Evolutionary conservation across 2,888 invertebrate species (phyloP), one percentile per base, ranked within the genome.

Genomic region (Drosophila histrio): DNA sequence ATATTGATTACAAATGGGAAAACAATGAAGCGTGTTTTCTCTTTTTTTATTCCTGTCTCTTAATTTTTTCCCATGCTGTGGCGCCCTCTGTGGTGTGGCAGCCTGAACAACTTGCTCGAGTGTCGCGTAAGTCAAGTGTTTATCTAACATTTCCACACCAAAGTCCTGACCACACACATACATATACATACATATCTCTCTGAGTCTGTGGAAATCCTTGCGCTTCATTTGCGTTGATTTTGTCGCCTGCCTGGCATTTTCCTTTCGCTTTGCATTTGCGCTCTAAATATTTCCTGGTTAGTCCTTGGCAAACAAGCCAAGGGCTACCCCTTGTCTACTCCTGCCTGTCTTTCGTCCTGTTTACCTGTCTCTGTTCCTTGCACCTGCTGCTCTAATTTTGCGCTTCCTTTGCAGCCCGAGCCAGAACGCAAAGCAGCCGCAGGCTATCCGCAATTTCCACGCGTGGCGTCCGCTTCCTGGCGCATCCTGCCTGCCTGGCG

Each of bases 191-290:
- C 30, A 13, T 22, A 36, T 24, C 17, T 11, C 6, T 38, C 11
- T 8, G 43, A 21, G 28, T 13, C 28, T 50, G 7, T 39, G 19
- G 11, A 32, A 72, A 80, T 78, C 68, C 60, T 87, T 87, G 63
- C 75, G 85, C 79, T 87, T 74, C 80, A 81, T 81, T 81, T 81
- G 64, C 81, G 87, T 66, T 85, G 80, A 84, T 80, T 84, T 83
- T 86, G 79, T 82, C 86, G 79, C 71, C 61, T 49, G 53, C 15
- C 43, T 41, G 34, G 7, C 15, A 26, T 49, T 61, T 74, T 66
- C 36, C 56, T 49, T 24, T 28, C 41, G 59, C 58, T 67, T 63
- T 72, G 62, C 61, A 59, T 79, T 60, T 59, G 53, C 53, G 65
- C 69, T 61, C 81, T 77, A 84, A 85, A 81, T 81, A 75, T 82